Base-by-base conservation (phyloP, 2,113 vertebrate species). In the Mus spicilegus region DNA sequence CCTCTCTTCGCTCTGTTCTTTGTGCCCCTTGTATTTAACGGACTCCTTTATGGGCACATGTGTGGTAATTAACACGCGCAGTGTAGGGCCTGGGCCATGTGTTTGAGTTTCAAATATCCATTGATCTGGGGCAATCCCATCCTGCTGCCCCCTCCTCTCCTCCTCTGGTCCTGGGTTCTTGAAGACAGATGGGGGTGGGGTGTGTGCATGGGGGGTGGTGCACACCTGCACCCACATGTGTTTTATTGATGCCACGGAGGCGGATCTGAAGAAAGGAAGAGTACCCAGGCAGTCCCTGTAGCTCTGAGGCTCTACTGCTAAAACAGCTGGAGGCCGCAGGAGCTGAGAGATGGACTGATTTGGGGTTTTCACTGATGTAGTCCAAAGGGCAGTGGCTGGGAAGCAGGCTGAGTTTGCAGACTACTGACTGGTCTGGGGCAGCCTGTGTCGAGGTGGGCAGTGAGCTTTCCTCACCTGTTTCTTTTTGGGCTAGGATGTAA, bases 51-150 rank as follows among this genome's bases (percentile, higher is more conserved):
- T 94, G 97, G 98, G 97, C 97, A 98, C 98, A 98, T 96, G 96
- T 99, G 98, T 98, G 98, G 98, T 98, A 98, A 98, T 99, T 99
- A 99, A 98, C 98, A 98, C 98, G 87, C 98, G 97, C 98, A 95
- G 98, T 96, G 98, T 98, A 97, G 98, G 98, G 97, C 98, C 98
- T 93, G 80, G 95, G 94, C 98, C 98, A 98, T 99, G 98, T 99
- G 98, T 98, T 96, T 98, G 97, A 97, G 98, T 98, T 98, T 98
- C 98, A 99, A 98, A 98, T 98, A 97, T 98, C 98, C 97, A 98
- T 98, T 98, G 98, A 98, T 98, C 98, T 98, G 97, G 93, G 94
- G 97, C 97, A 92, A 49, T 97, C 94, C 70, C 82, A 51, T 93
- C 84, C 85, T 90, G 95, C 97, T 86, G 91, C 96, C 0, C 28